These are phyloP conservation scores for Hirtodrosophila histrioides DNA, from an alignment of 2,888 invertebrate genomes.

Conservation along the genomic window DNA sequence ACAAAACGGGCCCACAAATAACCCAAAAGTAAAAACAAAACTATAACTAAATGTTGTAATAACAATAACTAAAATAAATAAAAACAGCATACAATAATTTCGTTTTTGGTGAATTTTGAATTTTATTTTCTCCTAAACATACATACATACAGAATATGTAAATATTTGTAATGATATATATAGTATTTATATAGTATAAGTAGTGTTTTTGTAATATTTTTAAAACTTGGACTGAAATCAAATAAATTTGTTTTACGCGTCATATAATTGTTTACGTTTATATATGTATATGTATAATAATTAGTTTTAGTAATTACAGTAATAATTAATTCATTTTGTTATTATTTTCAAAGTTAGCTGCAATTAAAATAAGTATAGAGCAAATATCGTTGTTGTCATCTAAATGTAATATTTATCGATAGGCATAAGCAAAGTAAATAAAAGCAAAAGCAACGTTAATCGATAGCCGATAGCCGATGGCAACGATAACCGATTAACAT, in stretches of 20 bases:
- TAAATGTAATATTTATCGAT: slow-evolving; percentile 28
- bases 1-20: slow-evolving; percentile 12
- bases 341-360: slow-evolving; percentile 51
- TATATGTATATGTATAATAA: slow-evolving; percentile 29
- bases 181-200: slow-evolving; percentile 31
- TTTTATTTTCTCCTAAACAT: slow-evolving; percentile 45
- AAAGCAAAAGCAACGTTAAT: slow-evolving; percentile 44
- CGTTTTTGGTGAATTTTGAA: slow-evolving; percentile 46
- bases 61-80: slow-evolving; percentile 42
- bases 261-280: slow-evolving; percentile 33
- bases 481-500: slow-evolving; percentile 4
- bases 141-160: slow-evolving; percentile 14
- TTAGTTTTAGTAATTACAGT: slow-evolving; percentile 28
- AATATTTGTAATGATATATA: slow-evolving; percentile 30
- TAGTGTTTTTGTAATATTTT: slow-evolving; percentile 37
- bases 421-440: slow-evolving; percentile 27
- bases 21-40: slow-evolving; percentile 17
- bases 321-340: slow-evolving; percentile 8
- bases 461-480: slow-evolving; percentile 25
- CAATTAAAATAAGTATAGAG: slow-evolving; percentile 48
- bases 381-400: slow-evolving; percentile 19
- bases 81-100: slow-evolving; percentile 48
- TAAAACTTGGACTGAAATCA: slow-evolving; percentile 77
- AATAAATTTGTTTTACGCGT: slow-evolving; percentile 72
- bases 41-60: slow-evolving; percentile 33